Conservation (phyloP, 2,888 invertebrate genomes). For the Eristalinus sepulchralis region DNA sequence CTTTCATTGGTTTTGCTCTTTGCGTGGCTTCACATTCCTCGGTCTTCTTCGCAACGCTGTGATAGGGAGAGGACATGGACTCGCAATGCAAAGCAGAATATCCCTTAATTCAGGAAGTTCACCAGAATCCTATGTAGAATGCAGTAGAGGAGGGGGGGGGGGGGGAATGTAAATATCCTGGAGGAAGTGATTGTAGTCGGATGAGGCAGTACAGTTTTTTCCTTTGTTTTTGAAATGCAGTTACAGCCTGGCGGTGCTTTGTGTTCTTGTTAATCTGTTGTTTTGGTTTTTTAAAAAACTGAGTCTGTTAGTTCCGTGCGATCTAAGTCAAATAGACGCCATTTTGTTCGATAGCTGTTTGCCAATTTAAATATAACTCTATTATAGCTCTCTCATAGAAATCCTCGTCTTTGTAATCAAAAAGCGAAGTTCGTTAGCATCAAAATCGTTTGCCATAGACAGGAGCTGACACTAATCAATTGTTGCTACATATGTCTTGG, state of each 20-base stretch:
- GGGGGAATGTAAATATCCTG: not conserved
- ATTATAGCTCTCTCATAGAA: no score
- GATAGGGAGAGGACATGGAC: not conserved
- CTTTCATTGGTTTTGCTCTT: slow-evolving; percentile 13
- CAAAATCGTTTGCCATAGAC: no score
- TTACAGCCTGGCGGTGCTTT: not conserved
- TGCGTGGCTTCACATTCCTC: not conserved
- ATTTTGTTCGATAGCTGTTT: no score
- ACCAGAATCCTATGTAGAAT: not conserved
- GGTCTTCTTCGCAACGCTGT: not conserved
- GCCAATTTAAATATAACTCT: no score
- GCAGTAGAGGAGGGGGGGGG: not conserved
- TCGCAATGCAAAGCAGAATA: not conserved
- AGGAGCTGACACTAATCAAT: no score
- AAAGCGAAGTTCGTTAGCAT: no score
- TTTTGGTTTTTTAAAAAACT: no score
- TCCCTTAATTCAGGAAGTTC: not conserved
- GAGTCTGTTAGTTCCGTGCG: no score
- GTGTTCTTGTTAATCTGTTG: no score
- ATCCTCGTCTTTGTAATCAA: no score
- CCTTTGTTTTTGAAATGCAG: not conserved
- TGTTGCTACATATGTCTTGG: no score
- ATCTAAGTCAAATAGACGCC: no score
- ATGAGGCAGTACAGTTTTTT: not conserved
- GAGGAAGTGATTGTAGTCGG: not conserved